Percentiles rank a stretch among this genome's conserved stretches.
These are phyloP conservation scores for Gryllus longicercus DNA, from an alignment of 2,888 invertebrate genomes.

Conservation along the genomic window DNA sequence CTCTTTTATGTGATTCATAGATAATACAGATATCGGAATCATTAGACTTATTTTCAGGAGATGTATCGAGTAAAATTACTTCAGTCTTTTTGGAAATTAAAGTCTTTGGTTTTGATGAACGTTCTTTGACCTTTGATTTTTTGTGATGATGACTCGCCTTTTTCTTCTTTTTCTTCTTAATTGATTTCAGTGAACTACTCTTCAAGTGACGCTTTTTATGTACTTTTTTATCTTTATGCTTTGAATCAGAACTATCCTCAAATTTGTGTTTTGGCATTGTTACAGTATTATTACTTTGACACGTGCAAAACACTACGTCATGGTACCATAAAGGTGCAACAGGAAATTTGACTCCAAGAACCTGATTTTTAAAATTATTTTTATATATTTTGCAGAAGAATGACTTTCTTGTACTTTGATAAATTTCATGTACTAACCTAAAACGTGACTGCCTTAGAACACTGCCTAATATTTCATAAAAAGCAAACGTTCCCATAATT, in stretches of 20 bases:
- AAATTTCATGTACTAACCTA: not conserved
- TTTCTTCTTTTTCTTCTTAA: slow-evolving; percentile 4
- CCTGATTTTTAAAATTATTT: not conserved
- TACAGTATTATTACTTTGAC: too few relatives aligned
- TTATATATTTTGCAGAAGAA: not conserved
- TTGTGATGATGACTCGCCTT: not conserved
- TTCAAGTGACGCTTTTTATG: not conserved
- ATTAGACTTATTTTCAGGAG: not conserved
- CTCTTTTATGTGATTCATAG: not conserved
- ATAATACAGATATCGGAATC: not conserved
- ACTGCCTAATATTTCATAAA: not conserved
- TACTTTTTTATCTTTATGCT: not conserved
- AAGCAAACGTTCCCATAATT: not conserved
- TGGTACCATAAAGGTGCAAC: too few relatives aligned
- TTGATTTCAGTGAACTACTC: not conserved
- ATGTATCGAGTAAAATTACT: not conserved
- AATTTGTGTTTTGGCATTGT: too few relatives aligned
- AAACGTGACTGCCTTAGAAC: not conserved
- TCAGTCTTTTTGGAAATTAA: not conserved
- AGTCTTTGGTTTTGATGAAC: not conserved
- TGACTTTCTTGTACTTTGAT: not conserved
- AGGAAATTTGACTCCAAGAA: not conserved
- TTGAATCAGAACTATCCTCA: not conserved
- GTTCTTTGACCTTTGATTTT: not conserved
- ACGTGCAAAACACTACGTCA: too few relatives aligned